These are phyloP conservation scores for Phalacrocorax pelagicus DNA, from an alignment of 2,113 vertebrate species.

Conservation along the genomic window DNA sequence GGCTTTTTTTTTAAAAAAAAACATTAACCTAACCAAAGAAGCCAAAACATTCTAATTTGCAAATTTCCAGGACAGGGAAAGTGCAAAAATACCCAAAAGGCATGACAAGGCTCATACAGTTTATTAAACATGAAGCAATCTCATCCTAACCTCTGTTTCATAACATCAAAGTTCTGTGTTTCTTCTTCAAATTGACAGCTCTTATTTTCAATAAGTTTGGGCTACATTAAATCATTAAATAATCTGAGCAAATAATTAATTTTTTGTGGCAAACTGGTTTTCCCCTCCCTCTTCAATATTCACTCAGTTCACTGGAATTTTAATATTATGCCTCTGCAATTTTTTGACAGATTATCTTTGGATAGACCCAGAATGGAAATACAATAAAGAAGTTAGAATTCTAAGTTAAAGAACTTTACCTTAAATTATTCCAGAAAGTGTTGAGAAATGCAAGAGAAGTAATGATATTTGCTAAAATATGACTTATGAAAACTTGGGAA, in stretches of 20 bases:
- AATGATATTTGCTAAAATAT: not conserved
- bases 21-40: not conserved
- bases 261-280: not conserved
- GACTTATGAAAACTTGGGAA: not conserved
- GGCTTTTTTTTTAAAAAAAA: not conserved
- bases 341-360: not conserved
- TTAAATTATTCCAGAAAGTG: not conserved
- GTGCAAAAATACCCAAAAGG: not conserved
- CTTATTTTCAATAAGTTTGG: not conserved
- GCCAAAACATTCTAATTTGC: not conserved
- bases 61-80: not conserved
- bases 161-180: not conserved
- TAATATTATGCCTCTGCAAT: not conserved
- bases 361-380: not conserved
- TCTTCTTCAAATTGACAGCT: not conserved
- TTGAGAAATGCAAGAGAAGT: not conserved
- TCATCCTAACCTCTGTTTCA: not conserved
- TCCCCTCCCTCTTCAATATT: not conserved
- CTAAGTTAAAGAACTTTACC: not conserved
- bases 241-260: not conserved
- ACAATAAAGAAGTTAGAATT: not conserved
- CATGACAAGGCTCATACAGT: not conserved
- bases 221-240: not conserved
- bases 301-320: not conserved
- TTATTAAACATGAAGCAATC: not conserved